Evolutionary conservation across 1,140 invertebrate genomes (phyloP), one percentile per base, ranked within the genome.

Genomic region (Colletes gigas): DNA sequence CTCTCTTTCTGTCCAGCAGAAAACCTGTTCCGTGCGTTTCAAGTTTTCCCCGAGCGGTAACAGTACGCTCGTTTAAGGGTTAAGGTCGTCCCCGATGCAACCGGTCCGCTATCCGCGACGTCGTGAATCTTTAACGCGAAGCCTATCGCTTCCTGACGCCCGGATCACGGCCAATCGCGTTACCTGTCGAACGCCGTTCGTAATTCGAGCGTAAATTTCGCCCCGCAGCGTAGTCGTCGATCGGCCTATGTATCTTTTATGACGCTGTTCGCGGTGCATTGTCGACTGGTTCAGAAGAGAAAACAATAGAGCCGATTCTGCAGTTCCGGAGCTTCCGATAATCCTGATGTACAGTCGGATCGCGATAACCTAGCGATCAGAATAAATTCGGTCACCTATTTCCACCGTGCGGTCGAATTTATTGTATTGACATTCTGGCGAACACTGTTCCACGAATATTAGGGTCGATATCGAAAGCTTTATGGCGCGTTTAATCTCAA

Each of bases 41-140:
- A 77, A 77, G 79, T 77, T 81, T 81, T 81, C 79, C 66, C 70
- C 63, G 52, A 81, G 65, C 63, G 52, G 75, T 78, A 82, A 82
- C 80, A 78, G 75, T 79, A 71, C 68, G 81, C 81, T 47, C 50
- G 55, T 83, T 83, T 79, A 71, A 83, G 81, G 81, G 81, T 83
- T 83, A 83, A 83, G 81, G 81, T 83, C 81, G 81, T 82, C 55
- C 14, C 21, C 52, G 50, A 30, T 62, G 55, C 66, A 67, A 81
- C 79, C 79, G 79, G 73, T 69, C 66, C 73, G 78, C 72, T 81
- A 81, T 76, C 66, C 78, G 55, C 63, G 63, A 73, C 71, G 63
- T 50, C 50, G 54, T 12, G 44, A 14, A 80, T 50, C 70, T 67
- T 67, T 52, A 50, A 66, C 21, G 30, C 67, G 44, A 41, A 30